Percentiles rank a stretch among this genome's conserved stretches.
These are phyloP conservation scores for Plumapathes pennacea DNA, from an alignment of 92 coral and sea anemone species.

Conservation along the genomic window DNA sequence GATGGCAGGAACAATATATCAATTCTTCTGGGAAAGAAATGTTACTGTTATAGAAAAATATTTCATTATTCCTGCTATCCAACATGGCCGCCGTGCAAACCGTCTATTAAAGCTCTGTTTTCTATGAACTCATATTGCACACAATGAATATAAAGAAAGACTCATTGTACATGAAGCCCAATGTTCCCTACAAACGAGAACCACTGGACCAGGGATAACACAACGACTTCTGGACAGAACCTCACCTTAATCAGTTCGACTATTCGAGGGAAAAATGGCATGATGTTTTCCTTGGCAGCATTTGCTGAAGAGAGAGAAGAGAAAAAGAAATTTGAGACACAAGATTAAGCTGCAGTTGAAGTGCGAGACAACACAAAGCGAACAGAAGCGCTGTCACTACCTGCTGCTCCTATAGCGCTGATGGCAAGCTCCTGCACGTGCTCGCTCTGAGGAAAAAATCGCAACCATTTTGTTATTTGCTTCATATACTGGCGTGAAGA, in stretches of 20 bases:
- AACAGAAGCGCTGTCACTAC: constrained; percentile 15
- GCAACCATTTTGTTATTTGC: neutral
- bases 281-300: constrained; percentile 89
- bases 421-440: constrained; percentile 88
- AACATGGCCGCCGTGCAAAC: no score
- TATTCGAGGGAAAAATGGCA: constrained; percentile 83
- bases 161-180: neutral
- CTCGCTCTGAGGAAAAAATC: constrained; percentile 46
- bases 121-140: no score
- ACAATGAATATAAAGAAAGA: neutral
- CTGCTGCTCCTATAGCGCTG: constrained; percentile 97
- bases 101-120: no score
- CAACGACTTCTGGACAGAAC: no score
- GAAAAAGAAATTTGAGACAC: neutral
- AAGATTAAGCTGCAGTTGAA: neutral
- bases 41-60: no score
- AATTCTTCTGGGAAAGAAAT: no score
- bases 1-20: no score
- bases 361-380: neutral
- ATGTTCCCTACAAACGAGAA: no score
- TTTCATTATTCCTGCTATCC: no score
- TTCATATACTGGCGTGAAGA: no score
- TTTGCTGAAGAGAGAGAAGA: constrained; percentile 52
- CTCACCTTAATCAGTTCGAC: constrained; percentile 92
- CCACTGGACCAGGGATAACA: no score